Evolutionary conservation across 2,888 invertebrate genomes (phyloP).

Genomic region (Coelopa pilipes): DNA sequence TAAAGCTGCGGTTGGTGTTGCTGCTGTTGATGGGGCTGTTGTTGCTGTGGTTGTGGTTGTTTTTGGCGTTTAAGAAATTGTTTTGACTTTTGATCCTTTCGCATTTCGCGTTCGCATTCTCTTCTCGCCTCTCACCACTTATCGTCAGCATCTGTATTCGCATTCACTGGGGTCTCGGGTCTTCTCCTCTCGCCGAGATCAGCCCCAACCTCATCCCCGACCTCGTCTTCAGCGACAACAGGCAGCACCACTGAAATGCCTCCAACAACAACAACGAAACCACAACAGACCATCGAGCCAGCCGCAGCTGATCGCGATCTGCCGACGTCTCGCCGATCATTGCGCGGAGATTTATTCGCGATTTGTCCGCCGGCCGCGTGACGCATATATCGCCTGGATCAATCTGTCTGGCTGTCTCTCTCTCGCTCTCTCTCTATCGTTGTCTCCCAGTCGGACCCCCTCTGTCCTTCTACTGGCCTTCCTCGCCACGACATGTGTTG

Average conservation of each 20-base stretch:
- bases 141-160: too few relatives aligned
- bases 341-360: neutral
- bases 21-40: too few relatives aligned
- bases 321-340: neutral
- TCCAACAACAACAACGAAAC: too few relatives aligned
- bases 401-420: neutral
- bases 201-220: too few relatives aligned
- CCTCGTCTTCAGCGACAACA: too few relatives aligned
- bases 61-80: neutral
- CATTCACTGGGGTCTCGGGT: too few relatives aligned
- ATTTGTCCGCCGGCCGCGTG: neutral
- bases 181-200: too few relatives aligned
- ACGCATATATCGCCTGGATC: neutral
- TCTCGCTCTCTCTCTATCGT: neutral
- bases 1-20: too few relatives aligned
- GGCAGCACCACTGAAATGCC: too few relatives aligned
- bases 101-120: slow-evolving; percentile 4
- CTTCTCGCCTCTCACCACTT: neutral
- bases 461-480: neutral
- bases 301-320: neutral
- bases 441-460: too few relatives aligned
- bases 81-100: slow-evolving; percentile 33
- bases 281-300: neutral
- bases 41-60: neutral
- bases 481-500: slow-evolving; percentile 23